Evolutionary conservation across 2,888 invertebrate species (phyloP).

Genomic region (Troides oblongomaculatus): DNA sequence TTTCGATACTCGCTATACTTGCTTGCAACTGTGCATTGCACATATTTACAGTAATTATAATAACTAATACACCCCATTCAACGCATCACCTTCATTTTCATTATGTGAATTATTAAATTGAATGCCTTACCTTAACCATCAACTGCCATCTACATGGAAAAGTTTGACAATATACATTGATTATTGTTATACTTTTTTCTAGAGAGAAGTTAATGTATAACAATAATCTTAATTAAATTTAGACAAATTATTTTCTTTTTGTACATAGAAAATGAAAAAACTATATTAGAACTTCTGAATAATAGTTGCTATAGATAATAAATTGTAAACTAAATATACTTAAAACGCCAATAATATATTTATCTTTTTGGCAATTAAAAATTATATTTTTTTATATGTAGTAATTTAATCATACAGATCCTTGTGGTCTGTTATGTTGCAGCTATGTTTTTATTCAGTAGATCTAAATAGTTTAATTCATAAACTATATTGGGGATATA

Average conservation of each 20-base stretch:
- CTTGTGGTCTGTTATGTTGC: conserved; percentile 7
- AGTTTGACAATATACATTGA: conserved; percentile 11
- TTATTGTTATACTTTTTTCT: background rate
- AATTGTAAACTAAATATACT: conserved; percentile 28
- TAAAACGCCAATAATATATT: conserved; percentile 19
- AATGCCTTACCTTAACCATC: background rate
- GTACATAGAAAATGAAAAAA: conserved; percentile 20
- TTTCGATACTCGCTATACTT: conserved; percentile 65
- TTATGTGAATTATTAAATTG: background rate
- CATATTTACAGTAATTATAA: conserved; percentile 50
- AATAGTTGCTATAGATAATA: conserved; percentile 25
- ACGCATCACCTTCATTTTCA: background rate
- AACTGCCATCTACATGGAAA: conserved; percentile 7
- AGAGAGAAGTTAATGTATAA: conserved; percentile 8
- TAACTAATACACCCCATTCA: background rate
- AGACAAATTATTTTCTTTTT: conserved; percentile 3
- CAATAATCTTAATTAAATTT: conserved; percentile 8
- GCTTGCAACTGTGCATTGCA: conserved; percentile 34
- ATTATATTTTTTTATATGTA: conserved; percentile 22
- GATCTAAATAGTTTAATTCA: conserved; percentile 29
- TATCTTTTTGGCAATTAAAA: conserved; percentile 24
- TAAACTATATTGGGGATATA: conserved; percentile 21
- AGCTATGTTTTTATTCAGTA: conserved; percentile 25
- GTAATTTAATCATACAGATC: conserved; percentile 1
- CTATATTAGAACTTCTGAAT: conserved; percentile 30